A percentile compares a stretch with the other conserved stretches of the same genome.
These are phyloP conservation scores for Macrosiphum euphorbiae DNA, from an alignment of 2,888 invertebrate species.

Conservation along the genomic window DNA sequence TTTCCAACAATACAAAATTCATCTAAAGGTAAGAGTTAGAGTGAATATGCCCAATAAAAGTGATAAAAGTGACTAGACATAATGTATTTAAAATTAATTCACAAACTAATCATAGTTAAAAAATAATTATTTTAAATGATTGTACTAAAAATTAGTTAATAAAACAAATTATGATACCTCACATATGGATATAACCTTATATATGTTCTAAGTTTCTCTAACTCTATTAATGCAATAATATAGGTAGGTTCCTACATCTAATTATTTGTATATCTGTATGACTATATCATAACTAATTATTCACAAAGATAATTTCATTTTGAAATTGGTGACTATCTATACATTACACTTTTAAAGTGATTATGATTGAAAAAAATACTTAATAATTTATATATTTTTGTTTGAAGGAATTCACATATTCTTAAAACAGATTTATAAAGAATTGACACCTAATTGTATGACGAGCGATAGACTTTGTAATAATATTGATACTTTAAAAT, in stretches of 20 bases:
- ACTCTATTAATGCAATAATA: not conserved
- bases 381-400: not conserved
- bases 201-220: no score
- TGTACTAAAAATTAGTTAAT: no score
- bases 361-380: not conserved
- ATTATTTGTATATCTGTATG: not conserved
- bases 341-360: not conserved
- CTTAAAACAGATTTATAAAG: not conserved
- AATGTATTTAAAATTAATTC: not conserved
- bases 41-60: not conserved
- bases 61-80: not conserved
- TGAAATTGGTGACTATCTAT: not conserved
- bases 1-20: not conserved
- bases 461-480: not conserved
- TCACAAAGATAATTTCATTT: not conserved
- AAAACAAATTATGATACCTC: no score
- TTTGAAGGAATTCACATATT: not conserved
- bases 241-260: not conserved
- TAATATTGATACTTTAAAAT: not conserved
- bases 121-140: no score
- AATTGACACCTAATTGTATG: not conserved
- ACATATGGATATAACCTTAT: no score
- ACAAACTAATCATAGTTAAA: no score
- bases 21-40: not conserved
- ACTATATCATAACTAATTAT: not conserved